Conservation (phyloP, 2,113 vertebrate genomes). For the Strigops habroptila region DNA sequence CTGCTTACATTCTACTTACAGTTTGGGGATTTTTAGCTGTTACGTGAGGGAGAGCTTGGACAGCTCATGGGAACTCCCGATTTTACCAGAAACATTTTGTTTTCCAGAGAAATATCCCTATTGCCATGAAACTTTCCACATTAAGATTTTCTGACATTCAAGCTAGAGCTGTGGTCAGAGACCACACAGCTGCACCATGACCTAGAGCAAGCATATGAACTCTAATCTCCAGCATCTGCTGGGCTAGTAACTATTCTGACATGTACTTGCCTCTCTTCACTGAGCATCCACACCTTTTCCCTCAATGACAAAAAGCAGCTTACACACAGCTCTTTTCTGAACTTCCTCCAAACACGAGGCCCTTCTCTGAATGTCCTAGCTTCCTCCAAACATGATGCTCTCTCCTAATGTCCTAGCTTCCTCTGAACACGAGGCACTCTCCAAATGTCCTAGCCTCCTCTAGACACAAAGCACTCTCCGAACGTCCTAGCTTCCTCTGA, state of each 20-base stretch:
- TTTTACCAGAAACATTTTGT: background rate
- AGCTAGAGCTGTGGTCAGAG: background rate
- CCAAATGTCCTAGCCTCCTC: background rate
- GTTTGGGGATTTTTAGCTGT: background rate
- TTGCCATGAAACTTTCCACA: background rate
- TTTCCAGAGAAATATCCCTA: background rate
- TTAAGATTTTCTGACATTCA: background rate
- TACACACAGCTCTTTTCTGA: background rate
- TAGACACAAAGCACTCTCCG: fast-evolving
- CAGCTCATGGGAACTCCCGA: background rate
- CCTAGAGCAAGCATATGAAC: background rate
- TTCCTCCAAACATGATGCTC: background rate
- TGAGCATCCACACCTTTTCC: background rate
- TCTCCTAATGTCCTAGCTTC: background rate
- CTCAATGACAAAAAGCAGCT: background rate
- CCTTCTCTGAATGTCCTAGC: background rate
- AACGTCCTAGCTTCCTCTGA: background rate
- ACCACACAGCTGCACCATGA: fast-evolving
- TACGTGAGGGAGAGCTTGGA: background rate
- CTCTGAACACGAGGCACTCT: fast-evolving
- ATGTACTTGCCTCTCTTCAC: background rate
- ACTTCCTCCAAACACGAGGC: background rate
- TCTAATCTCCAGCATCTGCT: background rate
- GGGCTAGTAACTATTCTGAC: background rate
- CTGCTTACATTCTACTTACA: background rate